phyloP scores from a whole-genome alignment of 2,888 invertebrate genomes.

The Ecliptopera silaceata region DNA sequence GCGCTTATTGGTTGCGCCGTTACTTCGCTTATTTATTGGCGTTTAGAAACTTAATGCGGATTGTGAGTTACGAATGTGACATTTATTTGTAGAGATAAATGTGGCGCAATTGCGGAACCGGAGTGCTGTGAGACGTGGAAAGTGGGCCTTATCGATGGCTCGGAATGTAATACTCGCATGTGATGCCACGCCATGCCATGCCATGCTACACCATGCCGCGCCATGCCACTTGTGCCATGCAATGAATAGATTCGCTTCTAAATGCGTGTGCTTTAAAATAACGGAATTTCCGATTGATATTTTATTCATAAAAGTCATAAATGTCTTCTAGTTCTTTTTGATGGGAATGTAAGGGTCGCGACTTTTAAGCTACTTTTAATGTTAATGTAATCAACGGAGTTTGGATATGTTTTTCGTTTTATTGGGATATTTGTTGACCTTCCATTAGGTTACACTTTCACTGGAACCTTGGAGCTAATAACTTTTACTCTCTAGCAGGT shows the following conservation, averaged over 20 bases:
- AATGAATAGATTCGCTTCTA: background rate
- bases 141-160: conserved; percentile 25
- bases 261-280: conserved; percentile 1
- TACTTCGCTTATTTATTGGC: conserved; percentile 46
- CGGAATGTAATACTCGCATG: conserved; percentile 21
- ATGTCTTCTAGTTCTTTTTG: conserved; percentile 1
- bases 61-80: conserved; percentile 37
- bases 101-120: conserved; percentile 29
- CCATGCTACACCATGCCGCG: no score
- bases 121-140: conserved; percentile 19
- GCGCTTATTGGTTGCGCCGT: conserved; percentile 47
- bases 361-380: conserved; percentile 15
- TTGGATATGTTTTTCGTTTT: background rate
- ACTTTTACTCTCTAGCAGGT: background rate
- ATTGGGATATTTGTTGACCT: conserved; percentile 3
- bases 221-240: background rate
- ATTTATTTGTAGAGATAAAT: conserved; percentile 31
- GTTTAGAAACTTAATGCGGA: conserved; percentile 48
- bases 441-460: background rate
- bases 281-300: conserved; percentile 23
- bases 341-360: conserved; percentile 19
- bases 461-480: background rate
- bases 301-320: conserved; percentile 21
- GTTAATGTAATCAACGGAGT: conserved; percentile 2
- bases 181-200: no score